Evolutionary conservation across 2,113 vertebrate species (phyloP).

Genomic region (Bostrychus sinensis): DNA sequence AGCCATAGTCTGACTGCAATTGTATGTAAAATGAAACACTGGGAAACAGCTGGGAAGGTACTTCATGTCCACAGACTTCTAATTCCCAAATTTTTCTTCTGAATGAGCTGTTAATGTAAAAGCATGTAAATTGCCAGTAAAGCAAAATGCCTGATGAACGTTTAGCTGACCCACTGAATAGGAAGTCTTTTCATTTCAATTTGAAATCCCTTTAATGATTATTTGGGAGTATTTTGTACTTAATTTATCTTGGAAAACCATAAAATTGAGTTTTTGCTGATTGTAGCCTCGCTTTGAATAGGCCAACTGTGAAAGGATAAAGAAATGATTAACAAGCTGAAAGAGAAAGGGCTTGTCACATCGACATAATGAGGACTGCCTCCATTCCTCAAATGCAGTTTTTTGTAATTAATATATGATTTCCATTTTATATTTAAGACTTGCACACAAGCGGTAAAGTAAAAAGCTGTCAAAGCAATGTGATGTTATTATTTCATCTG

Average conservation of each 20-base stretch:
- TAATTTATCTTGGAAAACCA: slow-evolving; percentile 64
- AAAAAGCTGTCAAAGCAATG: slow-evolving; percentile 37
- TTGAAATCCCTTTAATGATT: slow-evolving; percentile 72
- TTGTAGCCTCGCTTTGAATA: slow-evolving; percentile 61
- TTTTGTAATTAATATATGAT: slow-evolving; percentile 60
- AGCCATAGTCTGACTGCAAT: slow-evolving; percentile 14
- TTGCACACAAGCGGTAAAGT: slow-evolving; percentile 30
- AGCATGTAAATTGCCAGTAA: slow-evolving; percentile 60
- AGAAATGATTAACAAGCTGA: slow-evolving; percentile 61
- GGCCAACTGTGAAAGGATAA: slow-evolving; percentile 51
- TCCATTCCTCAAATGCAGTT: slow-evolving; percentile 62
- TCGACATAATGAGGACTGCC: slow-evolving; percentile 59
- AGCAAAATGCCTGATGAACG: slow-evolving; percentile 70
- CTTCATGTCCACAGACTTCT: slow-evolving; percentile 19
- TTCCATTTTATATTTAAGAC: slow-evolving; percentile 11
- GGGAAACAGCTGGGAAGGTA: slow-evolving; percentile 9
- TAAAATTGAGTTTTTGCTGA: slow-evolving; percentile 69
- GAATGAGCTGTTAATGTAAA: slow-evolving; percentile 52
- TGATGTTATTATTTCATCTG: slow-evolving; percentile 46
- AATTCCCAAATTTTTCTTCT: slow-evolving; percentile 32
- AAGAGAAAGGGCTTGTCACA: slow-evolving; percentile 66
- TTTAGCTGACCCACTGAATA: slow-evolving; percentile 59
- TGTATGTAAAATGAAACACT: slow-evolving; percentile 33
- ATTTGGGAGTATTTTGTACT: slow-evolving; percentile 72
- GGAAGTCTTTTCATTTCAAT: slow-evolving; percentile 64